phyloP scores from a whole-genome alignment of 2,888 invertebrate species.

The Phanerotoma sp. region DNA sequence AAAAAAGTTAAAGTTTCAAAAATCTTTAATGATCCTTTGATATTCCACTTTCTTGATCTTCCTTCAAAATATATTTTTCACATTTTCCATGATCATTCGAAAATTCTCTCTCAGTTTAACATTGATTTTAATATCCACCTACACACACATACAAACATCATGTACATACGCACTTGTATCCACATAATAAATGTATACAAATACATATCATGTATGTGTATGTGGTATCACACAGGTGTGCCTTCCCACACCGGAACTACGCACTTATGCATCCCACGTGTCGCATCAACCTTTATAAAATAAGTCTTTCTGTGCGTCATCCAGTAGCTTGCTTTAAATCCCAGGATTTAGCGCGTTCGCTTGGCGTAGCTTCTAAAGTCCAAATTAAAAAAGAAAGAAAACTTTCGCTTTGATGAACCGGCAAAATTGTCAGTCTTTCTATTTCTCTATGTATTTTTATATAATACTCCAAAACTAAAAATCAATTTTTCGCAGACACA shows the following conservation, averaged over 20 bases:
- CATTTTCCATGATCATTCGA: no score
- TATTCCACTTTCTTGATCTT: no score
- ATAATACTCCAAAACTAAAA: background rate
- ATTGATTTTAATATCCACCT: no score
- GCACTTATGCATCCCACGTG: slow-evolving; percentile 29
- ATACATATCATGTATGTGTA: no score
- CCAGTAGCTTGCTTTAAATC: slow-evolving; percentile 8
- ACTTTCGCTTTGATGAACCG: slow-evolving; percentile 10
- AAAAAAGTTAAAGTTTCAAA: no score
- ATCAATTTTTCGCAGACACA: no score
- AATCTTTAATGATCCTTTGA: no score
- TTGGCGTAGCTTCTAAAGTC: slow-evolving; percentile 11
- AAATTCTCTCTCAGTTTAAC: no score
- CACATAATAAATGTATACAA: no score
- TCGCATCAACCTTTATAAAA: slow-evolving; percentile 14
- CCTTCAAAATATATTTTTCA: no score
- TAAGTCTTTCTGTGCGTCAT: slow-evolving; percentile 20
- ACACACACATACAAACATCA: no score
- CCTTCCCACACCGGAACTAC: slow-evolving; percentile 36
- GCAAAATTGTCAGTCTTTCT: background rate
- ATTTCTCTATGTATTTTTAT: slow-evolving; percentile 2
- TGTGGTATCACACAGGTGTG: slow-evolving; percentile 31
- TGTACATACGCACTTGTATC: no score
- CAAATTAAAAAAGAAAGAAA: slow-evolving; percentile 8
- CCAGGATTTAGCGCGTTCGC: slow-evolving; percentile 20